A percentile compares a stretch with the other conserved stretches of the same genome.
Conservation (phyloP, 2,113 vertebrate genomes). For the Arenaria interpres region DNA sequence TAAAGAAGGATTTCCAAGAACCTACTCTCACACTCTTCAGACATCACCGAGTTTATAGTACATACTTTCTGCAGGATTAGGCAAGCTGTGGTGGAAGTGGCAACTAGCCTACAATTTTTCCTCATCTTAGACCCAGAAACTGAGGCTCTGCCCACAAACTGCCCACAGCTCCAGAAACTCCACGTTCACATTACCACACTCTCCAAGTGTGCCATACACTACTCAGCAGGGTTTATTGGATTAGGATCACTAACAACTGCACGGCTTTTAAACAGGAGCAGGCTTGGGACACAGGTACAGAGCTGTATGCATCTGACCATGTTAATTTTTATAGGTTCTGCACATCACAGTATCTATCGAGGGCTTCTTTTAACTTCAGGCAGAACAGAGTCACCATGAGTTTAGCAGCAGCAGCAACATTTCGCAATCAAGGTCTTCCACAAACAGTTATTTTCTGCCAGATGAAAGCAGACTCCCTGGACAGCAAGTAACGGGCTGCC, state of each 20-base stretch:
- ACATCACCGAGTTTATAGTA: neutral
- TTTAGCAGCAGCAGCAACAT: neutral
- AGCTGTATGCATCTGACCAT: neutral
- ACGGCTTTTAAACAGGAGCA: neutral
- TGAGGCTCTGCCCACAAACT: neutral
- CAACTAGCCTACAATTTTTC: neutral
- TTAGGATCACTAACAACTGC: neutral
- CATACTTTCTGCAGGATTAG: neutral
- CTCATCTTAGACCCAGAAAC: neutral
- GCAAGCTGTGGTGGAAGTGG: neutral
- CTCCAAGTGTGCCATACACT: rapidly evolving
- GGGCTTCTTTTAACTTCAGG: neutral
- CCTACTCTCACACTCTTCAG: neutral
- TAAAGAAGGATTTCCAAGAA: neutral
- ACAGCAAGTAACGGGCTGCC: neutral
- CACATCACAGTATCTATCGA: neutral
- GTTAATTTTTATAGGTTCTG: neutral
- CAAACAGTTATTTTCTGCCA: neutral
- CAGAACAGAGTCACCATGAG: neutral
- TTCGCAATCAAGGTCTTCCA: neutral
- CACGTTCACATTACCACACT: too few relatives aligned
- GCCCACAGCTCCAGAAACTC: neutral
- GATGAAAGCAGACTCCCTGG: neutral
- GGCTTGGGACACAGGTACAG: neutral
- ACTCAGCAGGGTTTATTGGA: neutral